Evolutionary conservation across 2,888 invertebrate species (phyloP).

Genomic region (Protula sp.): DNA sequence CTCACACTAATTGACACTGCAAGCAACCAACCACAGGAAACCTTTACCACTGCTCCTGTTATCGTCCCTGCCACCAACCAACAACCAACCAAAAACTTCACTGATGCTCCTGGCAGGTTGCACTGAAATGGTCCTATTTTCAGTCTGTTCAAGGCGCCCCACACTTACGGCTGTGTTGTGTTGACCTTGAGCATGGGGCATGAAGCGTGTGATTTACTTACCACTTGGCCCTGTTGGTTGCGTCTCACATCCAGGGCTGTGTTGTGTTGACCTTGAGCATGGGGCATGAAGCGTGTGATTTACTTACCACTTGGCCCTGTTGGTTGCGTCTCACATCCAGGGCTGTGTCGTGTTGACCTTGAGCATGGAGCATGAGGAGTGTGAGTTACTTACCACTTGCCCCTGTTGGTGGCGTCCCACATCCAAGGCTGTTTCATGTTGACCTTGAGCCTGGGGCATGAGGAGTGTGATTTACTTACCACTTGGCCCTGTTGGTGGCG

Average conservation of each 20-base stretch:
- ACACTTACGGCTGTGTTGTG: too few relatives aligned
- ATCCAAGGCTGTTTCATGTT: constrained; percentile 3
- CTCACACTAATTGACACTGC: background rate
- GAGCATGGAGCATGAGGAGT: background rate
- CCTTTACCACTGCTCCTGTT: too few relatives aligned
- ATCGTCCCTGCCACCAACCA: too few relatives aligned
- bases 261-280: constrained; percentile 1
- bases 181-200: too few relatives aligned
- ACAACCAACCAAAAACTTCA: too few relatives aligned
- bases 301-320: constrained; percentile 4
- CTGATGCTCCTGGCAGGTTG: too few relatives aligned
- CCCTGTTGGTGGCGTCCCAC: background rate
- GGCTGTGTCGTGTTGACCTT: constrained; percentile 3
- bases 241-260: constrained; percentile 2
- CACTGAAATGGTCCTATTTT: too few relatives aligned
- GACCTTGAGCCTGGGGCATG: too few relatives aligned
- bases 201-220: constrained; percentile 1
- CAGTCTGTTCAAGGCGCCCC: too few relatives aligned
- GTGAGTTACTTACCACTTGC: constrained; percentile 2
- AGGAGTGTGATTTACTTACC: background rate
- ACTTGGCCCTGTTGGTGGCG: background rate
- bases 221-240: constrained; percentile 1
- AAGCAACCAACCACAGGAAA: too few relatives aligned
- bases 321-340: background rate
- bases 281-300: too few relatives aligned